Percentiles rank a stretch among this genome's conserved stretches.
phyloP scores from a whole-genome alignment of 1,140 invertebrate species.

The Augochlora pura region DNA sequence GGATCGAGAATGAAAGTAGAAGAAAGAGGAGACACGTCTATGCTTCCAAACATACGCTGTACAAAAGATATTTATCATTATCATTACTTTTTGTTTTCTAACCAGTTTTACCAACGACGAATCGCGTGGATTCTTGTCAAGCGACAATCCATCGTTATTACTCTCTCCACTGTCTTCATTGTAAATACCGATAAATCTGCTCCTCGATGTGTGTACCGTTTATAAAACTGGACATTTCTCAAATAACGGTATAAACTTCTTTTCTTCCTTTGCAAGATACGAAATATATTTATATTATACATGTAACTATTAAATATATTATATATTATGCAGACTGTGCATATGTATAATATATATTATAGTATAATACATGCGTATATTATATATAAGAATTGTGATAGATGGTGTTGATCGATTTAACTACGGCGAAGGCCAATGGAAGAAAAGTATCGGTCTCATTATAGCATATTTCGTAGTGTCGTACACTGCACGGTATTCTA shows the following conservation, averaged over 20 bases:
- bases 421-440: slow-evolving; percentile 42
- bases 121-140: background rate
- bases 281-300: slow-evolving; percentile 25
- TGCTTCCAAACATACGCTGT: slow-evolving; percentile 30
- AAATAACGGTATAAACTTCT: slow-evolving; percentile 42
- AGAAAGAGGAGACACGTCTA: slow-evolving; percentile 26
- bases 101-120: slow-evolving; percentile 31
- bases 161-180: background rate
- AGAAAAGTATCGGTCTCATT: slow-evolving; percentile 15
- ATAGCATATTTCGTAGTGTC: slow-evolving; percentile 5
- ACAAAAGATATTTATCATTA: slow-evolving; percentile 51
- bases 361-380: too few relatives aligned
- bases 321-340: too few relatives aligned
- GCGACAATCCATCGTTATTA: background rate
- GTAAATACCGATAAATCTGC: slow-evolving; percentile 7
- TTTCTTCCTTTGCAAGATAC: slow-evolving; percentile 29
- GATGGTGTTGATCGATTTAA: slow-evolving; percentile 26
- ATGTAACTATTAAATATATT: too few relatives aligned
- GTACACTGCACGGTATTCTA: slow-evolving; percentile 20
- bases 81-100: background rate
- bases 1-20: slow-evolving; percentile 40
- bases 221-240: slow-evolving; percentile 35
- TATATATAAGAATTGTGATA: slow-evolving; percentile 37
- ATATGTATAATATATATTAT: too few relatives aligned
- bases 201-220: background rate